Evolutionary conservation across 2,888 invertebrate genomes (phyloP), one percentile per base, ranked within the genome.

Genomic region (Epinotia bilunana): DNA sequence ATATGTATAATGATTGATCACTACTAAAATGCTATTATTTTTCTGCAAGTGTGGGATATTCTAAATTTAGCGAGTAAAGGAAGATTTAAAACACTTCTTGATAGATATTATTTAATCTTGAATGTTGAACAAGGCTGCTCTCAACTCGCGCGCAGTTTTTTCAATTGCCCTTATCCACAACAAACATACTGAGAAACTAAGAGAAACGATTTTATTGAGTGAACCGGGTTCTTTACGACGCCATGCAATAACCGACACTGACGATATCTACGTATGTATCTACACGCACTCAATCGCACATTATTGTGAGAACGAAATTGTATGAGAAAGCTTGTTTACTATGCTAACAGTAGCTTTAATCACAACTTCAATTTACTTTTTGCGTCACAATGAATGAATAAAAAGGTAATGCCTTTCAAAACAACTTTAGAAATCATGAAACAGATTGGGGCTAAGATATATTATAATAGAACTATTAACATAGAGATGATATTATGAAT

Each of bases 321-420:
- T 87, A 86, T 91, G 90, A 88, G 91, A 92, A 91, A 88, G 85
- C 87, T 85, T 86, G 87, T 89, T 90, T 88, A 88, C 87, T 87
- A 88, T 86, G 83, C 83, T 87, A 88, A 84, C 82, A 82, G 83
- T 80, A 80, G 78, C 81, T 84, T 81, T 88, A 87, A 88, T 89
- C 87, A 88, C 83, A 80, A 85, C 83, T 89, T 86, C 86, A 89
- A 90, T 90, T 90, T 85, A 88, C 84, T 90, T 91, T 91, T 92
- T 91, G 83, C 86, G 78, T 80, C 80, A 83, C 84, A 83, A 81
- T 84, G 80, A 82, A 82, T 84, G 80, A 82, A 82, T 83, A 79
- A 79, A 77, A 78, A 80, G 81, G 81, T 80, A 81, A 74, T 70
- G 69, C 69, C 49, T 85, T 80, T 83, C 82, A 81, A 83, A 84